A percentile compares a stretch with the other conserved stretches of the same genome.
Evolutionary conservation across 2,888 invertebrate species (phyloP).

Genomic region (Panzeria rudis): DNA sequence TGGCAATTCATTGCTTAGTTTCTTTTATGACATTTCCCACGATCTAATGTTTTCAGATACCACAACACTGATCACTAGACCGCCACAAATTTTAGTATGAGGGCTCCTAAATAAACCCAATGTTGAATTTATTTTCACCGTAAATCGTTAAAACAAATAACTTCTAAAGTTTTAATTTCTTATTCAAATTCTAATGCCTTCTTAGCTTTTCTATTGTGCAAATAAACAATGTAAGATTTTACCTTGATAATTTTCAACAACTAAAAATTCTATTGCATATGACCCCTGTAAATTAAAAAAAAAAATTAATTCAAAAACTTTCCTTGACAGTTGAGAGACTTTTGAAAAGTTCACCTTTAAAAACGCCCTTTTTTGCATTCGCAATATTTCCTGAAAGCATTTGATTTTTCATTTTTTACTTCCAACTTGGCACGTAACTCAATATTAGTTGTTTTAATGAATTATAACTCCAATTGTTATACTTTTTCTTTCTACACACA

Average conservation of each 20-base stretch:
- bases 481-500: conserved; percentile 29
- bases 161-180: neutral
- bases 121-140: too few relatives aligned
- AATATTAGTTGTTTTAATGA: conserved; percentile 44
- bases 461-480: conserved; percentile 57
- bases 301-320: conserved; percentile 31
- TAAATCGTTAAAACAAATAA: too few relatives aligned
- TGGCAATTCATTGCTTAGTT: too few relatives aligned
- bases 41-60: too few relatives aligned
- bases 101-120: too few relatives aligned
- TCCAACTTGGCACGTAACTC: conserved; percentile 56
- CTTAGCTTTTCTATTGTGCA: neutral
- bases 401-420: conserved; percentile 17
- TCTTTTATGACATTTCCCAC: too few relatives aligned
- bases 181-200: neutral
- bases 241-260: neutral
- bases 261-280: neutral
- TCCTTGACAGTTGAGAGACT: conserved; percentile 7
- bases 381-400: conserved; percentile 25
- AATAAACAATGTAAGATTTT: neutral
- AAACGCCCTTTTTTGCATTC: conserved; percentile 53
- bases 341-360: conserved; percentile 49
- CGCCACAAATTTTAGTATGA: too few relatives aligned
- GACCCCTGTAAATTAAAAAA: conserved; percentile 34
- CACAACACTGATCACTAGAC: too few relatives aligned